phyloP scores from a whole-genome alignment of 2,797 vertebrate genomes.

The Coregonus sp. region DNA sequence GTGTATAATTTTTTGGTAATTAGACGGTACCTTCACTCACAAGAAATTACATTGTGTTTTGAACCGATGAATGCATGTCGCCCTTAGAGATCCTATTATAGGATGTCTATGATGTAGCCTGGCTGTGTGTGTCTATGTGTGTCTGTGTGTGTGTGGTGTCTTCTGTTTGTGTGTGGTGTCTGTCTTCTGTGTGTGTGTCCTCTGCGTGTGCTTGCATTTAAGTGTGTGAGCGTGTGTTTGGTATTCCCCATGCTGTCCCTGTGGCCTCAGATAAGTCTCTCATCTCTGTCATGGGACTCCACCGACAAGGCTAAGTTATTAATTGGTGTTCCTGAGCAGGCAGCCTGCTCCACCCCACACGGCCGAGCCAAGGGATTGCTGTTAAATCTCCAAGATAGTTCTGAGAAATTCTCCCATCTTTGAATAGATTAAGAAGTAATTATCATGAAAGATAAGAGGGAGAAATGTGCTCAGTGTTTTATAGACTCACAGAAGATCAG shows the following conservation, averaged over 20 bases:
- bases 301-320: slow-evolving; percentile 23
- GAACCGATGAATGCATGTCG: background rate
- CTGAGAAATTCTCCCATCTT: slow-evolving; percentile 55
- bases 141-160: background rate
- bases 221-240: too few relatives aligned
- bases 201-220: too few relatives aligned
- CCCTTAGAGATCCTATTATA: background rate
- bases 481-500: slow-evolving; percentile 47
- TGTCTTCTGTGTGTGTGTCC: too few relatives aligned
- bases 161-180: too few relatives aligned
- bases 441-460: slow-evolving; percentile 43
- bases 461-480: slow-evolving; percentile 36
- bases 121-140: background rate
- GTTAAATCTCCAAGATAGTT: slow-evolving; percentile 56
- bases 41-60: background rate
- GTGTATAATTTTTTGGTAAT: background rate
- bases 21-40: background rate
- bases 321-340: slow-evolving; percentile 26
- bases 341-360: slow-evolving; percentile 30
- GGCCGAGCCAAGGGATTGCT: slow-evolving; percentile 28
- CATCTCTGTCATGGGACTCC: background rate
- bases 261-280: background rate
- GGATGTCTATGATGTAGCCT: background rate
- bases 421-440: slow-evolving; percentile 54
- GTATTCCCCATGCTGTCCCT: background rate